Base-by-base conservation (phyloP, 2,797 vertebrate species). In the Coracias cyanogaster region DNA sequence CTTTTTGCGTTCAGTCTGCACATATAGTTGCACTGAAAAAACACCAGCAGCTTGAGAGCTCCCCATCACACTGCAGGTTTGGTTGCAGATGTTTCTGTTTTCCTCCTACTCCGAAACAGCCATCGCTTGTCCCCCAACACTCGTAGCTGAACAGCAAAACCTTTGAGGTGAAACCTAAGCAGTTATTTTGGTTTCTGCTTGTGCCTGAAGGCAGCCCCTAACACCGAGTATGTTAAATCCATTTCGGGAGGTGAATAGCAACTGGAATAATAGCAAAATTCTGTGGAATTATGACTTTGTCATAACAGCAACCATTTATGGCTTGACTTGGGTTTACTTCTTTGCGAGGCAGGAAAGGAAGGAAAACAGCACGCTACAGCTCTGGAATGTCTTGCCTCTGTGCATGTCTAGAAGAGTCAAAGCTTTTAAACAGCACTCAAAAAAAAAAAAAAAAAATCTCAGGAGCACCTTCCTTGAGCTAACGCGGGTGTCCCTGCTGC, bases 41-140 rank as follows among this genome's bases (percentile, higher is more conserved):
- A n/a, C 0, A 3, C 6, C n/a, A n/a, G 33, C 41, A 45, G 45
- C 28, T 48, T 6, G 25, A 67, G 39, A 6, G 15, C 58, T 58
- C 28, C 29, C 19, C 21, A 24, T 6, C 6, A 7, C 35, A 57
- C 60, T 1, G 11, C 51, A 2, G 1, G 6, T 8, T 6, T 33
- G 28, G 45, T 19, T 49, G 31, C 9, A 6, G 14, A 9, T 24
- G 33, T 31, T 83, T 19, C 35, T 55, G 31, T 10, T 65, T 43
- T 20, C 48, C 33, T 90, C 35, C 64, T 52, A 2, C 21, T 35
- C 43, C 31, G 48, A 31, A 71, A 43, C 33, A 25, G 52, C 31
- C 41, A 26, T 4, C 39, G 29, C 70, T 29, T 13, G 35, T 49
- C 31, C 52, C 35, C 25, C 43, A 33, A 12, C 17, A 13, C 61